Conservation (phyloP, 2,888 invertebrate genomes). For the Syrphus vitripennis region DNA sequence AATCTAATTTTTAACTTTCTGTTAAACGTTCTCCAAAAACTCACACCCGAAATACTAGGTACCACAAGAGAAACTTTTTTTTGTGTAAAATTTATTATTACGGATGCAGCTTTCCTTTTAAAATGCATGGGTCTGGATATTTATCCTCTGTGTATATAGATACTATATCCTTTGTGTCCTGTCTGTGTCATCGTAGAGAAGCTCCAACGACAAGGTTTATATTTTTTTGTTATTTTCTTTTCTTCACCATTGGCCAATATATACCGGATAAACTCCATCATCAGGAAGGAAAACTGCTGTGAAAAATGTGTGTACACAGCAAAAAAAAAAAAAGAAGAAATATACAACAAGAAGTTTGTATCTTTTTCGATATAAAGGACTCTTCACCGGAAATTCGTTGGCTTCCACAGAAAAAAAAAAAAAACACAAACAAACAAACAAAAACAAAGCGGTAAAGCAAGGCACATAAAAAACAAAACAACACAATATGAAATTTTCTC, state of each 20-base stretch:
- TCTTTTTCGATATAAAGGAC: constrained; percentile 44
- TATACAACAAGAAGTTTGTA: constrained; percentile 18
- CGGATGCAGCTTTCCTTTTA: constrained; percentile 2
- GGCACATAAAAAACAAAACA: background rate
- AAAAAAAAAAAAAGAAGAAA: background rate
- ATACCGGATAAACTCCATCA: constrained; percentile 28
- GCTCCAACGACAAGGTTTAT: background rate
- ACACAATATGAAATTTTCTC: background rate
- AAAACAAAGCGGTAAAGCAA: constrained; percentile 31
- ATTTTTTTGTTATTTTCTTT: background rate
- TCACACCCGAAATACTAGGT: constrained; percentile 1
- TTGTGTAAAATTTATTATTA: constrained; percentile 41
- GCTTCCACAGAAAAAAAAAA: too few species aligned
- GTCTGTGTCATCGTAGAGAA: constrained; percentile 2
- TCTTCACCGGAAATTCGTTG: constrained; percentile 59
- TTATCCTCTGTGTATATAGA: background rate
- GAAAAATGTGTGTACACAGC: constrained; percentile 30
- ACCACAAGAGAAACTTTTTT: constrained; percentile 9
- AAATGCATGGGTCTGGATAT: constrained; percentile 13
- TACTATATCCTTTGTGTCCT: constrained; percentile 17
- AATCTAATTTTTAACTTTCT: background rate
- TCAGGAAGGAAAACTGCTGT: constrained; percentile 41
- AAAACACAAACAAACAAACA: constrained; percentile 5
- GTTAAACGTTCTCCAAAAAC: background rate
- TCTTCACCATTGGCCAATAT: constrained; percentile 11